Base-by-base conservation (phyloP, 2,888 invertebrate genomes). In the Thera britannica region DNA sequence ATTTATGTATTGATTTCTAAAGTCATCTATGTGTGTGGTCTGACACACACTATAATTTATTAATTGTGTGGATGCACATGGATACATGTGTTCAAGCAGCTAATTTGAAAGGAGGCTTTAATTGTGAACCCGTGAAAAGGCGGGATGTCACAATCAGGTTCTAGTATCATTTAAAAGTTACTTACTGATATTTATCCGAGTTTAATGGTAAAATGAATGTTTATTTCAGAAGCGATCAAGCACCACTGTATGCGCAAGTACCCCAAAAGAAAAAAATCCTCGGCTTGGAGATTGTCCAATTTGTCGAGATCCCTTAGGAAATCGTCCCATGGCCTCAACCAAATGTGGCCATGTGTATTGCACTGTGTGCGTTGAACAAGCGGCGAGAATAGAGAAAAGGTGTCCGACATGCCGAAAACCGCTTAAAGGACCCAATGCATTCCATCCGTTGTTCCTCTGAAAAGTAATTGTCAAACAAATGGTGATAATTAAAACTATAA, bases 261-360 rank as follows among this genome's bases (percentile, higher is more conserved):
- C 23, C 23, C 6, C 62, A 48, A 66, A 60, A 54, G 60, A 60
- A 48, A 51, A 60, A 49, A 44, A 49, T 2, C 66, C 71, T 49
- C 72, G 74, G 61, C 75, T 83, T 75, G 87, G 86, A 11, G 75
- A 80, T 3, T 91, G 90, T 70, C 84, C 90, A 11, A 88, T 91
- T 72, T 91, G 90, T 76, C 86, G 79, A 77, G 89, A 89, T 34
- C 77, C 78, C 58, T 66, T 90, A 35, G 88, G 89, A 9, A 81
- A 73, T 68, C 83, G 83, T 52, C 83, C 84, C 48, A 72, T 89
- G 70, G 86, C 84, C 61, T 88, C 90, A 55, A 91, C 90, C 7
- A 88, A 81, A 74, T 91, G 90, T 81, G 90, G 90, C 3, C 90
- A 91, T 78, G 86, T 90, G 0, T 91, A 79, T 71, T 91, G 90